Base-by-base conservation (phyloP, 2,113 vertebrate species). In the Scomber japonicus region DNA sequence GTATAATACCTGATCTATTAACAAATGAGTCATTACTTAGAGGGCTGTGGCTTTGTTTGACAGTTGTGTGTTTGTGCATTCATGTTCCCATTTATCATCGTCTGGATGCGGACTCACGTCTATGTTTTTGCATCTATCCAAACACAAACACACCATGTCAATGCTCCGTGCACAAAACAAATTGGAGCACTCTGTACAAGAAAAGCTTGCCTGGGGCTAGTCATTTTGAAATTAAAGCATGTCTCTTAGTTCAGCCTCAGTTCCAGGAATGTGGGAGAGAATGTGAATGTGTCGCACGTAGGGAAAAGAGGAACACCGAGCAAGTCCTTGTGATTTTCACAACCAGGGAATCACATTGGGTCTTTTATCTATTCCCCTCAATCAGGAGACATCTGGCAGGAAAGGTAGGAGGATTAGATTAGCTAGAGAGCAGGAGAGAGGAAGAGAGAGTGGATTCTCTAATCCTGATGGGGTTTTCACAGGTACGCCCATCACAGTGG, bases 401-500 rank as follows among this genome's bases (percentile, higher is more conserved):
- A 87, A 80, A 84, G 90, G 90, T 84, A 85, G 85, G 86, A 82
- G 91, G 91, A 92, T 92, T 86, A 91, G 86, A 84, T 91, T 90
- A 91, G 90, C 85, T 54, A 4, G 81, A 79, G 84, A 88, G 85
- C 65, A 71, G 19, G 79, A 83, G 71, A 80, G 89, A 87, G 75
- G 84, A 54, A 63, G 83, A 85, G 79, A 81, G 83, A 90, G 88
- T 56, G 83, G 83, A 45, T 74, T 83, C 77, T 88, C 62, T 92
- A 93, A 93, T 93, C 89, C 92, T 91, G 89, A 85, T 89, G 85
- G 91, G 87, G 80, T 88, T 92, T 91, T 82, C 74, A 83, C 69
- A 81, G 84, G 87, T 90, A 57, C 73, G 80, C 46, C 87, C 87
- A 77, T 83, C 80, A 71, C 90, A 85, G 83, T 73, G 83, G 79